Base-by-base conservation (phyloP, 2,888 invertebrate species). In the Limnephilus rhombicus region DNA sequence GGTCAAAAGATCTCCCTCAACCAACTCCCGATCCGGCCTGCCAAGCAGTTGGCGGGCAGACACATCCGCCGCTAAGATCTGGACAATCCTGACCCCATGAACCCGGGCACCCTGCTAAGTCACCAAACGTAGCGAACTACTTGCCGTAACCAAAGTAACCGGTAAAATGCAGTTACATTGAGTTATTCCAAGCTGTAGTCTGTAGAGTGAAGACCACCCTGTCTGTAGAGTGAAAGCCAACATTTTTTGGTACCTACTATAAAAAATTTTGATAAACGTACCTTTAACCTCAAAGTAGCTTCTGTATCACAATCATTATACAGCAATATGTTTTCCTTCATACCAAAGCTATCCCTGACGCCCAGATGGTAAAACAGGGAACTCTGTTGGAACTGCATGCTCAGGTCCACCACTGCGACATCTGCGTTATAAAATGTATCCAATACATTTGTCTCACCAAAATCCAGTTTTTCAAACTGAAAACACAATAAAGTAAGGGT, bases 351-450 rank as follows among this genome's bases (percentile, higher is more conserved):
- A 95, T 99, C 99, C 90, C 99, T 96, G 0, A 99, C 99, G 85
- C 99, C 99, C 89, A 99, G 97, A 95, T 99, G 99, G 96, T 99
- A 99, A 94, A 99, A 98, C 92, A 99, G 96, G 0, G 99, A 98
- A 94, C 99, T 98, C 95, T 99, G 99, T 95, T 99, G 99, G 45
- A 98, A 96, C 94, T 98, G 98, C 90, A 99, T 96, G 80, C 99
- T 99, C 94, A 99, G 96, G 95, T 99, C 99, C 85, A 99, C 99
- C 82, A 99, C 97, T 0, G 99, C 99, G 86, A 99, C 99, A 95
- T 99, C 99, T 0, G 99, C 99, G 97, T 99, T 99, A 96, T 99
- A 99, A 96, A 99, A 99, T 94, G 98, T 98, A 95, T 99, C 99
- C 94, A 99, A 96, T 0, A 98, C 98, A 95, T 98, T 98, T 24